Evolutionary conservation across 2,888 invertebrate genomes (phyloP).

Genomic region (Emmelina monodactyla): DNA sequence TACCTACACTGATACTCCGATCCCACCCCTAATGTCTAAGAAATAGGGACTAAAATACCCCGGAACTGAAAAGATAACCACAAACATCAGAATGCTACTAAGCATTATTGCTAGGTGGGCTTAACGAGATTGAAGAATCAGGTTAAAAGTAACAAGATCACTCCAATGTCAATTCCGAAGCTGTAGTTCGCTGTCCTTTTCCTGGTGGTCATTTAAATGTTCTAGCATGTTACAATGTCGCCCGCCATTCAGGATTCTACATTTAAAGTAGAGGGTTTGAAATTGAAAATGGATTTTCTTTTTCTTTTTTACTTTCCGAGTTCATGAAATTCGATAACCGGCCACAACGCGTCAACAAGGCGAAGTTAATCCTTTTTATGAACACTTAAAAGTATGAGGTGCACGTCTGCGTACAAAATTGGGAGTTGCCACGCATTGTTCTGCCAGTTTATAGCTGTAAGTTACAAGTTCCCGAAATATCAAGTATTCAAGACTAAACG

Average conservation of each 20-base stretch:
- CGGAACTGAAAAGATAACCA: constrained; percentile 21
- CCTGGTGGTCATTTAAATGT: too few species aligned
- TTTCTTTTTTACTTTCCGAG: constrained; percentile 14
- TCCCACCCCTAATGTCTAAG: background rate
- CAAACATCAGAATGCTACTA: constrained; percentile 29
- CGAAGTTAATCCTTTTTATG: constrained; percentile 58
- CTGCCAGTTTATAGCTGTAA: constrained; percentile 30
- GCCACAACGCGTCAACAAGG: constrained; percentile 56
- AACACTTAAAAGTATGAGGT: constrained; percentile 42
- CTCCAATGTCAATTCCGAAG: too few species aligned
- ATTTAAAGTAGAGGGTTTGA: too few species aligned
- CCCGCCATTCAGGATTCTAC: too few species aligned
- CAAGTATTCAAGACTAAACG: too few species aligned
- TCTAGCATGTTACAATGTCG: too few species aligned
- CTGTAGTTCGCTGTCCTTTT: too few species aligned
- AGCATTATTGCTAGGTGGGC: constrained; percentile 19
- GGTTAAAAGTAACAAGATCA: constrained; percentile 8
- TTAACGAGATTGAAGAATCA: constrained; percentile 10
- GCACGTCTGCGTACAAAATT: constrained; percentile 27
- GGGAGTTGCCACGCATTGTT: constrained; percentile 51
- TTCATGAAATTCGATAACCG: constrained; percentile 50
- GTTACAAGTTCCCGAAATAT: constrained; percentile 13
- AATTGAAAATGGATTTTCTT: too few species aligned
- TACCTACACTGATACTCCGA: background rate
- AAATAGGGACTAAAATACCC: constrained; percentile 22